Conservation (phyloP, 1,140 invertebrate species). For the Aradophagus sp. region DNA sequence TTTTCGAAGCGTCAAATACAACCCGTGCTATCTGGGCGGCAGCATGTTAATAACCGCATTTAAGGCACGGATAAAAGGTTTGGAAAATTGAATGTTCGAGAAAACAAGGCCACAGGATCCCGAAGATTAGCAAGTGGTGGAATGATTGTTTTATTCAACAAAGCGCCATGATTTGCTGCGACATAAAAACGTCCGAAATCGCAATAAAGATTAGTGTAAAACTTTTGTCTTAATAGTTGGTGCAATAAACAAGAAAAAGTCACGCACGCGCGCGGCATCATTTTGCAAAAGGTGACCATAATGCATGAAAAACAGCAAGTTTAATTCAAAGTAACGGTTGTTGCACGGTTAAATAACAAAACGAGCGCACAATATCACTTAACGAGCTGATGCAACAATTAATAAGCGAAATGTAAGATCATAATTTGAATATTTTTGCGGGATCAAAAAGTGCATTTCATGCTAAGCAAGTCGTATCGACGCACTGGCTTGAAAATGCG, state of each 20-base stretch:
- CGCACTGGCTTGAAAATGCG: conserved; percentile 22
- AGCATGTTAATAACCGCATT: conserved; percentile 28
- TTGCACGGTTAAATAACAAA: conserved; percentile 19
- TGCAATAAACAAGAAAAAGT: conserved; percentile 32
- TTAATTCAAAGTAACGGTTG: conserved; percentile 39
- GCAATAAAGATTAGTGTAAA: conserved; percentile 38
- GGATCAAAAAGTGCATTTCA: conserved; percentile 33
- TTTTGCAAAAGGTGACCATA: conserved; percentile 27
- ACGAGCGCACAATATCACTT: conserved; percentile 23
- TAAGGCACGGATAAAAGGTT: conserved; percentile 19
- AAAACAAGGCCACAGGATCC: too few relatives aligned
- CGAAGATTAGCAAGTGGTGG: too few relatives aligned
- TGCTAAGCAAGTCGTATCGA: conserved; percentile 34
- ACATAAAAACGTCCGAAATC: conserved; percentile 17
- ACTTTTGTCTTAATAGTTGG: conserved; percentile 33
- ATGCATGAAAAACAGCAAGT: conserved; percentile 17
- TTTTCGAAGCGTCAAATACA: conserved; percentile 30
- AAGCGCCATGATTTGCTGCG: conserved; percentile 28
- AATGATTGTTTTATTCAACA: too few relatives aligned
- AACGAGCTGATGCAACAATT: conserved; percentile 39
- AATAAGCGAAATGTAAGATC: conserved; percentile 31
- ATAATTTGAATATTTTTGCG: conserved; percentile 36
- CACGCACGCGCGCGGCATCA: conserved; percentile 27
- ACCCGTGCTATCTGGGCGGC: conserved; percentile 22
- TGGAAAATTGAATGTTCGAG: conserved; percentile 14